phyloP scores from a whole-genome alignment of 2,797 vertebrate genomes.

The Artibeus lituratus region DNA sequence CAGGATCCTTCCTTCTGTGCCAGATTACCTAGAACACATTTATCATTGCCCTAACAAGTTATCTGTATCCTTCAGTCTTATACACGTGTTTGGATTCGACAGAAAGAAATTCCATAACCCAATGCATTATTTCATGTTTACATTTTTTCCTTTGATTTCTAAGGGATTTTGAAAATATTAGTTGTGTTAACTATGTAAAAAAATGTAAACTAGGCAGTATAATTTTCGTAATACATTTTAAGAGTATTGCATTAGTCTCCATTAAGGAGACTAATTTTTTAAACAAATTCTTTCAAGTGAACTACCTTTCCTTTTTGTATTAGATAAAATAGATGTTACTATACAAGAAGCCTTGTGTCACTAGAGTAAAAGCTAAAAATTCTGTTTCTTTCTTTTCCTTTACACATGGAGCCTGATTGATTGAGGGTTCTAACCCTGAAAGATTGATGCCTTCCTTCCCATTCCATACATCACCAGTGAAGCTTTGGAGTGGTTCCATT shows the following conservation, averaged over 20 bases:
- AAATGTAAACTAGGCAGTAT: neutral
- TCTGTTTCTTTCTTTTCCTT: constrained; percentile 23
- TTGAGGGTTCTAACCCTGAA: neutral
- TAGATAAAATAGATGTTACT: constrained; percentile 4
- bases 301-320: neutral
- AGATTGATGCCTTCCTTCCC: neutral
- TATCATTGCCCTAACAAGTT: neutral
- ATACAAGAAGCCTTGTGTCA: neutral
- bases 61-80: neutral
- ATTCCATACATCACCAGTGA: neutral
- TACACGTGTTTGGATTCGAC: neutral
- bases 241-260: too few relatives aligned
- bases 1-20: neutral
- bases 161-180: neutral
- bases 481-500: neutral
- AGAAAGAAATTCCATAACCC: neutral
- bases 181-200: neutral
- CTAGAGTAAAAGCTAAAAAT: neutral
- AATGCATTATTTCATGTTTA: neutral
- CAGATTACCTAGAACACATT: neutral
- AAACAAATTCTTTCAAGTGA: neutral
- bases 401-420: neutral
- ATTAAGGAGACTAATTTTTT: neutral
- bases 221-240: constrained; percentile 11
- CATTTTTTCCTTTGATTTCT: constrained; percentile 28